Conservation (phyloP, 64 coral and sea anemone species). For the Catalaphyllia jardinei region DNA sequence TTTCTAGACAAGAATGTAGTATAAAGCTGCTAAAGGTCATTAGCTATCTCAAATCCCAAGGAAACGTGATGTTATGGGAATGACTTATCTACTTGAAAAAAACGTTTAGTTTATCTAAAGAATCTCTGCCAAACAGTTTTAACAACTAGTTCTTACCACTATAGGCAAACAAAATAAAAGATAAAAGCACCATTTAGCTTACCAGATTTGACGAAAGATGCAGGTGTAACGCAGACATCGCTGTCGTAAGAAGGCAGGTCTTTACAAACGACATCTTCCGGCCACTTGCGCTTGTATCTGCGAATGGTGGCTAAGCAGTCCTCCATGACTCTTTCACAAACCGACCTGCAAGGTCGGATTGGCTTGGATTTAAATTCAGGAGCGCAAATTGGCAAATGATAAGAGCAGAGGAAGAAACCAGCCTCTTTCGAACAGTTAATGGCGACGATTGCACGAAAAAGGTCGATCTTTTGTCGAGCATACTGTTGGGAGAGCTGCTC, state of each 20-base stretch:
- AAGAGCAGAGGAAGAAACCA: conserved; percentile 30
- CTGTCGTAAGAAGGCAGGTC: conserved; percentile 32
- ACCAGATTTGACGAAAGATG: conserved; percentile 30
- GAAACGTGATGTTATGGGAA: no score
- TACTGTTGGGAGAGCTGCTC: conserved; percentile 13
- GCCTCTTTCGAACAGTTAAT: conserved; percentile 27
- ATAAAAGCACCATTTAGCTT: background rate
- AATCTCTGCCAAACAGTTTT: no score
- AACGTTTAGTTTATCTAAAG: no score
- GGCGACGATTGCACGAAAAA: conserved; percentile 13
- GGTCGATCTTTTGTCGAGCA: conserved; percentile 11
- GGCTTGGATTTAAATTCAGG: conserved; percentile 27
- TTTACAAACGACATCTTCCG: conserved; percentile 5
- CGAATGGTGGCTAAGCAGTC: conserved; percentile 31
- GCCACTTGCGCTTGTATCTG: conserved; percentile 15
- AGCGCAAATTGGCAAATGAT: conserved; percentile 33
- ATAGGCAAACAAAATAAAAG: background rate
- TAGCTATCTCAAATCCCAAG: no score
- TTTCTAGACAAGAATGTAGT: no score
- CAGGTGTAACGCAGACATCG: conserved; percentile 4
- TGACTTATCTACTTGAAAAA: no score
- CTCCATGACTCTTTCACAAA: conserved; percentile 30
- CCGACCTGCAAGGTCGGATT: conserved; percentile 34
- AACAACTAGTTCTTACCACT: background rate
- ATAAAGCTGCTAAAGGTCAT: no score